Evolutionary conservation across 2,797 vertebrate species (phyloP).

Genomic region (Epinephelus malabaricus): DNA sequence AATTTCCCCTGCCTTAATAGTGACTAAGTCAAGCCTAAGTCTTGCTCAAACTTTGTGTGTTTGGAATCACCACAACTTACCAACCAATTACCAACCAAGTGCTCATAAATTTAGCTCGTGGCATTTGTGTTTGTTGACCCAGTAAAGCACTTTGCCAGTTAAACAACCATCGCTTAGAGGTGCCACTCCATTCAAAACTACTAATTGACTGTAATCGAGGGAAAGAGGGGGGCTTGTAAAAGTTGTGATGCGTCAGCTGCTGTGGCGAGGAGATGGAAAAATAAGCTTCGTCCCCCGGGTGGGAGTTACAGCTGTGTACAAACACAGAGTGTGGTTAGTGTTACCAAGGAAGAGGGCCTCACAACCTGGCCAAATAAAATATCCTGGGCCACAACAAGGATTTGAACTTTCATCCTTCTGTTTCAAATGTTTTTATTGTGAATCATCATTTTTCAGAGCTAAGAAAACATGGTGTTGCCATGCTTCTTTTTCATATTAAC

Average conservation of each 20-base stretch:
- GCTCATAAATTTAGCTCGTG: conserved; percentile 40
- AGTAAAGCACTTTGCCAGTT: conserved; percentile 12
- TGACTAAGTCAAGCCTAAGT: conserved; percentile 9
- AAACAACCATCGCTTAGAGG: conserved; percentile 33
- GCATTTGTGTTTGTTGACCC: conserved; percentile 44
- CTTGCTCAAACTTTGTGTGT: conserved; percentile 13
- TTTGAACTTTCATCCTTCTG: conserved; percentile 41
- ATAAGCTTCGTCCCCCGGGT: conserved; percentile 42
- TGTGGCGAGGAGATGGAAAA: conserved; percentile 49
- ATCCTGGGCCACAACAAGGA: conserved; percentile 37
- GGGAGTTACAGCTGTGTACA: conserved; percentile 52
- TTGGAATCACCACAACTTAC: conserved; percentile 34
- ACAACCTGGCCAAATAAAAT: conserved; percentile 37
- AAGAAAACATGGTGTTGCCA: too few relatives aligned
- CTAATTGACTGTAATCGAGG: conserved; percentile 55
- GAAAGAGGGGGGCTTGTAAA: conserved; percentile 56
- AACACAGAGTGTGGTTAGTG: conserved; percentile 56
- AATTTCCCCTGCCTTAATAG: neutral
- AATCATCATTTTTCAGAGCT: too few relatives aligned
- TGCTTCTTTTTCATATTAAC: too few relatives aligned
- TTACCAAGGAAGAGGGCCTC: conserved; percentile 41
- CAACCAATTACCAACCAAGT: conserved; percentile 51
- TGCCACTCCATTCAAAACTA: conserved; percentile 49
- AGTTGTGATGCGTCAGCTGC: conserved; percentile 47
- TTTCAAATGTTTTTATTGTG: too few relatives aligned